A percentile compares a stretch with the other conserved stretches of the same genome.
phyloP scores from a whole-genome alignment of 2,113 vertebrate species.

The Ascaphus truei region DNA sequence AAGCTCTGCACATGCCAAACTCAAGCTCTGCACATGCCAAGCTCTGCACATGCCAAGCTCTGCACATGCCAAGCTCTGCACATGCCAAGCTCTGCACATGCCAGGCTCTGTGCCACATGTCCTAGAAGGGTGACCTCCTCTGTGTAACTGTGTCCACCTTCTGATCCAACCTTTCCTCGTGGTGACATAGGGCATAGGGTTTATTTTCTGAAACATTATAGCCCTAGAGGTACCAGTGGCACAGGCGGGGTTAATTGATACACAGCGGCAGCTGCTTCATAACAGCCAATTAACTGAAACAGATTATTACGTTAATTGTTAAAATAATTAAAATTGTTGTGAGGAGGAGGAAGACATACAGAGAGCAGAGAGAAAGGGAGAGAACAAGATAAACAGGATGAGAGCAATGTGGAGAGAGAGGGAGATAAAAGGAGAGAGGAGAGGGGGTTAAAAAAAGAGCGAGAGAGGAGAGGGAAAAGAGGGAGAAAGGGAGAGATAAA shows the following conservation, averaged over 20 bases:
- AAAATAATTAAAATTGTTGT: constrained; percentile 15
- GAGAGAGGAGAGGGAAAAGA: background rate
- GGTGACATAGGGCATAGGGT: background rate
- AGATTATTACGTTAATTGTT: constrained; percentile 32
- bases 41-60: too few relatives aligned
- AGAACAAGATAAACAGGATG: too few relatives aligned
- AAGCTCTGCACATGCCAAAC: too few relatives aligned
- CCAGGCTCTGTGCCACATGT: background rate
- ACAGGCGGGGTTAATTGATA: background rate
- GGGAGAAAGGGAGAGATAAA: too few relatives aligned
- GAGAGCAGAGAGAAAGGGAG: background rate
- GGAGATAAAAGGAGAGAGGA: too few relatives aligned
- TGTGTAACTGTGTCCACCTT: background rate
- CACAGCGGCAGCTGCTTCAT: background rate
- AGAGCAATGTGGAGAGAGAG: too few relatives aligned
- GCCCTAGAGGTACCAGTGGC: background rate
- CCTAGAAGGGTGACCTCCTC: too few relatives aligned
- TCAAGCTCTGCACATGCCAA: too few relatives aligned
- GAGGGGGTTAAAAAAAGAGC: too few relatives aligned
- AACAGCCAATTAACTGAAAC: constrained; percentile 14
- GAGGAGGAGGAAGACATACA: background rate
- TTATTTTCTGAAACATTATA: background rate
- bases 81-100: too few relatives aligned
- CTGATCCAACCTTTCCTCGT: background rate
- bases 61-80: too few relatives aligned